Percentiles rank a stretch among this genome's conserved stretches.
phyloP scores from a whole-genome alignment of 2,113 vertebrate species.

The Zosterops japonicus region DNA sequence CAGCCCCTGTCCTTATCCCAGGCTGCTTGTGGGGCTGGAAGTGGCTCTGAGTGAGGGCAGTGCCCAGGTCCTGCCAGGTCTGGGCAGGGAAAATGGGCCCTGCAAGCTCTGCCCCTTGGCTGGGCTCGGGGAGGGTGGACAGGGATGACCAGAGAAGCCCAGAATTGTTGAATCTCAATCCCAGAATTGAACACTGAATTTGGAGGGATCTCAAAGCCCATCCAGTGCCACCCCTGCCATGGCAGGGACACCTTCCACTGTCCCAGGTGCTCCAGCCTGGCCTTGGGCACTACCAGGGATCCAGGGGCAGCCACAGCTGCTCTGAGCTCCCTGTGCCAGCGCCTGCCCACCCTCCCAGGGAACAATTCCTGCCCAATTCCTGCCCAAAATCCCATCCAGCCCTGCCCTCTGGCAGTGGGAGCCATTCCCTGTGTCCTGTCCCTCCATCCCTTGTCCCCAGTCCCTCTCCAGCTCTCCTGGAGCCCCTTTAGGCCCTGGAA shows the following conservation, averaged over 20 bases:
- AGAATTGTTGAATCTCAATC: too few species aligned
- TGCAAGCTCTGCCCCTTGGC: neutral
- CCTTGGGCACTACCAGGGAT: neutral
- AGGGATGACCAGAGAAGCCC: neutral
- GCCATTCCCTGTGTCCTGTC: neutral
- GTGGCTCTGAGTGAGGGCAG: neutral
- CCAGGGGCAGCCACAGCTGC: neutral
- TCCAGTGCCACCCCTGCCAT: neutral
- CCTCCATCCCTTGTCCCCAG: neutral
- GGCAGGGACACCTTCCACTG: neutral
- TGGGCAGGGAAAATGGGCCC: neutral
- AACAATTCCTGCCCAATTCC: neutral
- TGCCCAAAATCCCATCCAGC: rapidly evolving
- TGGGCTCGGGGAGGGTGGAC: neutral
- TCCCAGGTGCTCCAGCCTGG: neutral
- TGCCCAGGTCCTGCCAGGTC: neutral
- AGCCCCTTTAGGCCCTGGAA: neutral
- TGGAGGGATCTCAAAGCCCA: rapidly evolving
- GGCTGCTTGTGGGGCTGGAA: neutral
- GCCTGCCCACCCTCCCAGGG: rapidly evolving
- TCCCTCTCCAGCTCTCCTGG: neutral
- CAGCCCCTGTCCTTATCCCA: rapidly evolving
- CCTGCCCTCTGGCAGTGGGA: rapidly evolving
- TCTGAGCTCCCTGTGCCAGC: neutral
- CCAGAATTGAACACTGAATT: too few species aligned